Conservation (phyloP, 1,140 invertebrate species). For the Drosophila pseudoananassae region DNA sequence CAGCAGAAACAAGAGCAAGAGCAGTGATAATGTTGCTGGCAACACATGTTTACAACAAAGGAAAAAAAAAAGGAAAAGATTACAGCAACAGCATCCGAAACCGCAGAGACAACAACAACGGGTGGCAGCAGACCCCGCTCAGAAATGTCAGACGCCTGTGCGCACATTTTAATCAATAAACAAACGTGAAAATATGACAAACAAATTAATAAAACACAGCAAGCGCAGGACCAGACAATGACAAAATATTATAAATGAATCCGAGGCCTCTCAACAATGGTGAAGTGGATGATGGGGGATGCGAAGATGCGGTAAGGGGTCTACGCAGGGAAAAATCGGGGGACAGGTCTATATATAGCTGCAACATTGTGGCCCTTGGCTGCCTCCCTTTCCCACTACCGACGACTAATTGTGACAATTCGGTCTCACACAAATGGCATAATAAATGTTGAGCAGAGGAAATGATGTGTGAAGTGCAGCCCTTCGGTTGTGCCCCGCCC, state of each 20-base stretch:
- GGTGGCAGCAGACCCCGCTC: constrained; percentile 42
- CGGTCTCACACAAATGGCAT: constrained; percentile 71
- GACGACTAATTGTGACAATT: constrained; percentile 73
- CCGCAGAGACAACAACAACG: constrained; percentile 49
- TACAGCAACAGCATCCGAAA: constrained; percentile 46
- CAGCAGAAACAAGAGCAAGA: constrained; percentile 28
- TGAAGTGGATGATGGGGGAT: constrained; percentile 3
- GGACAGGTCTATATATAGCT: constrained; percentile 61
- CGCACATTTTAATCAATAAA: constrained; percentile 80
- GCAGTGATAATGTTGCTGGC: constrained; percentile 70
- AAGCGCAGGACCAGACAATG: constrained; percentile 58
- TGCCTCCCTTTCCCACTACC: constrained; percentile 12
- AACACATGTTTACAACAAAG: constrained; percentile 71
- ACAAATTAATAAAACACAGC: constrained; percentile 81
- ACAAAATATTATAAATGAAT: constrained; percentile 79
- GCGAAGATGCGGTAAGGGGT: neutral
- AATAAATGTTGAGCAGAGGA: constrained; percentile 73
- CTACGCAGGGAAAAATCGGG: constrained; percentile 20
- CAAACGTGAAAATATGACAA: constrained; percentile 81
- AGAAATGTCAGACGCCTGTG: constrained; percentile 32
- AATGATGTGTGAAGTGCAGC: constrained; percentile 69
- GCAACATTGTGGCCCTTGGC: constrained; percentile 4
- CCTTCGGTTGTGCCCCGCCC: constrained; percentile 8
- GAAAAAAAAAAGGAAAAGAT: neutral
- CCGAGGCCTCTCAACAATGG: constrained; percentile 26